Conservation (phyloP, 2,888 invertebrate genomes). For the Hemaris fuciformis region DNA sequence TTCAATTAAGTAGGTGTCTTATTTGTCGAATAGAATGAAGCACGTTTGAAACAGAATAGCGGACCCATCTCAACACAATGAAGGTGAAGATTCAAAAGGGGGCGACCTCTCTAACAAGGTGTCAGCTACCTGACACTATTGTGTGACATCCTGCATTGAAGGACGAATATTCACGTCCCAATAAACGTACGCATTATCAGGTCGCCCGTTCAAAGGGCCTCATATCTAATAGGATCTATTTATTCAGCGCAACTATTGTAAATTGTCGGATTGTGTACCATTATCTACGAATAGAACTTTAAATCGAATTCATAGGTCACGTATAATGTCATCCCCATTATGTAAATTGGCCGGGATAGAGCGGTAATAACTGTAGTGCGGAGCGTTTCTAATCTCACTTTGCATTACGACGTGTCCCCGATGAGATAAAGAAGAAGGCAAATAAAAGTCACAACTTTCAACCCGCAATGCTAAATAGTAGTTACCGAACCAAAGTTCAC, state of each 20-base stretch:
- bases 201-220: slow-evolving; percentile 34
- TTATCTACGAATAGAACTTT: slow-evolving; percentile 30
- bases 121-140: slow-evolving; percentile 75
- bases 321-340: slow-evolving; percentile 6
- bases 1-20: slow-evolving; percentile 56
- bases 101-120: slow-evolving; percentile 70
- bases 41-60: slow-evolving; percentile 64
- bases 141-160: slow-evolving; percentile 63
- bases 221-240: slow-evolving; percentile 41
- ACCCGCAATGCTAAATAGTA: background rate
- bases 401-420: slow-evolving; percentile 8
- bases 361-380: background rate
- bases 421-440: slow-evolving; percentile 8
- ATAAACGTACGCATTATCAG: slow-evolving; percentile 51
- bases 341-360: background rate
- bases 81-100: slow-evolving; percentile 62
- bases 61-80: slow-evolving; percentile 68
- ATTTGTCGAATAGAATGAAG: slow-evolving; percentile 50
- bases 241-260: slow-evolving; percentile 38
- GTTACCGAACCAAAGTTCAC: slow-evolving; percentile 1
- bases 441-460: background rate
- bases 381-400: slow-evolving; percentile 2
- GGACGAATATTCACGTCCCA: slow-evolving; percentile 66
- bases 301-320: slow-evolving; percentile 24
- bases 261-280: slow-evolving; percentile 35